Evolutionary conservation across 2,113 vertebrate genomes (phyloP).

Genomic region (Thinocorus orbignyianus): DNA sequence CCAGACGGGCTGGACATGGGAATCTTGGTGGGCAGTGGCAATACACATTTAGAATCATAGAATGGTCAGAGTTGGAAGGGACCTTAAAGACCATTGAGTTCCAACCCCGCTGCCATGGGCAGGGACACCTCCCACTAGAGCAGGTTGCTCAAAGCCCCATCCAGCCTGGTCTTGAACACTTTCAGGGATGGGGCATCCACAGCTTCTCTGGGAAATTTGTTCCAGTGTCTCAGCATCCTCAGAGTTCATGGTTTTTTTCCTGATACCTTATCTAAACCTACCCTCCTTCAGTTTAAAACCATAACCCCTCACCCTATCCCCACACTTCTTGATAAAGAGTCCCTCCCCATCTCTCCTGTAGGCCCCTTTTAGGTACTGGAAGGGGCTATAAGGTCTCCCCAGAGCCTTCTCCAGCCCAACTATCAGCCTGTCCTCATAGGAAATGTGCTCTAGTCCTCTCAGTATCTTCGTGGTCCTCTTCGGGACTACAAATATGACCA

Average conservation of each 20-base stretch:
- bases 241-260: background rate
- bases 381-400: background rate
- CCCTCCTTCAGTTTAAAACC: background rate
- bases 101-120: background rate
- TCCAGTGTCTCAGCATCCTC: background rate
- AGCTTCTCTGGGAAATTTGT: background rate
- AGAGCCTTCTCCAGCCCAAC: background rate
- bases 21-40: fast-evolving
- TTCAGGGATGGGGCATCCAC: background rate
- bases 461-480: background rate
- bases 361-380: background rate
- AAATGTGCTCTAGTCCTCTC: background rate
- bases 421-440: background rate
- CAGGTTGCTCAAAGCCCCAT: background rate
- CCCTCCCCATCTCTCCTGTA: background rate
- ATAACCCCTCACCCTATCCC: background rate
- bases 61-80: background rate
- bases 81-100: background rate
- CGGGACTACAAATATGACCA: background rate
- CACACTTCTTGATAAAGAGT: background rate
- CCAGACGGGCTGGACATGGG: fast-evolving
- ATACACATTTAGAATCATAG: background rate
- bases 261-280: background rate
- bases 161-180: background rate
- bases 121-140: background rate